A percentile compares a stretch with the other conserved stretches of the same genome.
Evolutionary conservation across 2,113 vertebrate species (phyloP).

Genomic region (Hyaena hyaena): DNA sequence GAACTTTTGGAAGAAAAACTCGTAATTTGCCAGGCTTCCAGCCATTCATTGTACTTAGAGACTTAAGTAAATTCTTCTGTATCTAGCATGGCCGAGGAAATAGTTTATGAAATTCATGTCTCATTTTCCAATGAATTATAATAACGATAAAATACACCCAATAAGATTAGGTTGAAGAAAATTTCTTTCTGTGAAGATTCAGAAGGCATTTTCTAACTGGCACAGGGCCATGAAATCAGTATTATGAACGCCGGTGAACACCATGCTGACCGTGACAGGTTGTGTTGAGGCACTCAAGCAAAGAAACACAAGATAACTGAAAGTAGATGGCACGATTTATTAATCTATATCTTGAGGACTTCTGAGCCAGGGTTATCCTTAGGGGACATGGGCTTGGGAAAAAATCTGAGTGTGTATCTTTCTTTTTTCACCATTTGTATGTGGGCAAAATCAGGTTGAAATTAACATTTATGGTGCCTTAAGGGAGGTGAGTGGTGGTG

Average conservation of each 20-base stretch:
- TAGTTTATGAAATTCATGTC: conserved; percentile 29
- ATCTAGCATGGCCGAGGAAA: not conserved
- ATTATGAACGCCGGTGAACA: not conserved
- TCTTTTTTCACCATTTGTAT: not conserved
- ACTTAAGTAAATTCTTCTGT: not conserved
- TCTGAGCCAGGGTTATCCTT: not conserved
- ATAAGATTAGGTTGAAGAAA: conserved; percentile 18
- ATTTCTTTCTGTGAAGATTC: conserved; percentile 26
- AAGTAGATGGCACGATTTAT: not conserved
- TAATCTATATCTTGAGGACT: not conserved
- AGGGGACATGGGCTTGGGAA: not conserved
- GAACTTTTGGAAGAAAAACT: not conserved
- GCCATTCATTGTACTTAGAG: not conserved
- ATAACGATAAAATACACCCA: conserved; percentile 1
- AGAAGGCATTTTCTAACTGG: conserved; percentile 26
- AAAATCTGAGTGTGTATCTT: not conserved
- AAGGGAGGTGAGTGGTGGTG: not conserved
- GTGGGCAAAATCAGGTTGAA: conserved; percentile 17
- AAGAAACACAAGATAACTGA: not conserved
- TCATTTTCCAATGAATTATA: conserved; percentile 30
- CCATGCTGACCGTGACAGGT: not conserved
- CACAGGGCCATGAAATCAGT: not conserved
- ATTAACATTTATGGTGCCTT: conserved; percentile 1
- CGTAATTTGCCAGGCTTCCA: conserved; percentile 5
- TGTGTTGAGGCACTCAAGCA: conserved; percentile 6